Evolutionary conservation across 2,888 invertebrate species (phyloP).

Genomic region (Platerodrilus igneus): DNA sequence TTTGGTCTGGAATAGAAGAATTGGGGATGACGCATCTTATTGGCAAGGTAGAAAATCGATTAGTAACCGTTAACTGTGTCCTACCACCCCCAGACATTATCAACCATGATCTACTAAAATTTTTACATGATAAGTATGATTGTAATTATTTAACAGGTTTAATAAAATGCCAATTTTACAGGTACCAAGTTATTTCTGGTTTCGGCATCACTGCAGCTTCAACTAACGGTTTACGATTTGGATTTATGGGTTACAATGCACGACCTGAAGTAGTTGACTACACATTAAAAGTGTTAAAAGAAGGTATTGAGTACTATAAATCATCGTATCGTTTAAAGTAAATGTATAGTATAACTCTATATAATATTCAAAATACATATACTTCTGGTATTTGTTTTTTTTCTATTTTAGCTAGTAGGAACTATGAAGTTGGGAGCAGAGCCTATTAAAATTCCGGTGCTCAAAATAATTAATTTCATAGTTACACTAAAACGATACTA

Average conservation of each 20-base stretch:
- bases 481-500: too few species aligned
- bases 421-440: too few species aligned
- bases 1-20: conserved; percentile 61
- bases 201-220: conserved; percentile 74
- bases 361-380: too few species aligned
- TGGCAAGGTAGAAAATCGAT: conserved; percentile 56
- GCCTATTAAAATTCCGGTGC: too few species aligned
- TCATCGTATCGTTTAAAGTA: too few species aligned
- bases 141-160: not conserved
- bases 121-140: conserved; percentile 27
- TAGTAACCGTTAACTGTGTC: conserved; percentile 62
- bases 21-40: conserved; percentile 66
- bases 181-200: conserved; percentile 64
- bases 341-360: too few species aligned
- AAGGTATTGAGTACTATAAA: conserved; percentile 28
- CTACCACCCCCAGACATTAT: conserved; percentile 59
- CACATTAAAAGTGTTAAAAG: conserved; percentile 39
- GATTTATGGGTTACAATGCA: conserved; percentile 69
- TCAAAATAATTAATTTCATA: too few species aligned
- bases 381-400: too few species aligned
- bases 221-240: conserved; percentile 72
- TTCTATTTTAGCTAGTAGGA: too few species aligned
- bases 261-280: conserved; percentile 37
- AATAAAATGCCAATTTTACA: too few species aligned
- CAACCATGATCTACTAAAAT: conserved; percentile 45